Evolutionary conservation across 64 coral and sea anemone species (phyloP), one percentile per base, ranked within the genome.

Genomic region (Montipora efflorescens): DNA sequence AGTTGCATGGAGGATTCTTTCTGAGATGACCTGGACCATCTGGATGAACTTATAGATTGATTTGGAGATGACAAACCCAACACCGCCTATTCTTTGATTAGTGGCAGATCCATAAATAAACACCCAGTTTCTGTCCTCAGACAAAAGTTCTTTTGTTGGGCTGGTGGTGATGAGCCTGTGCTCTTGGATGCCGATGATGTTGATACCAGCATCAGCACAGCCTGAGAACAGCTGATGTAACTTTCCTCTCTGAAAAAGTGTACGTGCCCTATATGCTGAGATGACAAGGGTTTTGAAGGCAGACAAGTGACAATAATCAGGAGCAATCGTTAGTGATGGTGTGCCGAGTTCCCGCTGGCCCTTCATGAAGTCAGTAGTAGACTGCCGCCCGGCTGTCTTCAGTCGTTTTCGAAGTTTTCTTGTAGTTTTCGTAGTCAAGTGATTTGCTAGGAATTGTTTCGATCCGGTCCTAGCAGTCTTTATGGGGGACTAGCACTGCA

Each of bases 31-130:
- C 14, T 92, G 74, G 21, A 78, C 76, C 76, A 52, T 50, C 77
- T 68, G 57, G 36, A 90, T 79, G 53, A 4, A 25, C 16, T 12
- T 25, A 64, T 55, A 58, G 36, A 62, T 62, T 75, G 49, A 58
- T 80, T 90, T 90, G 22, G 88, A 68, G 20, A 90, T 90, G 11
- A 90, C 21, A 79, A 50, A 22, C 1, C 88, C 88, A 79, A 28
- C 28, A 28, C 28, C 28, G 1, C 28, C 28, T 28, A 28, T 28
- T 80, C 59, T 28, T 23, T 66, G 52, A 80, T 52, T 51, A 36
- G 23, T 36, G 69, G 11, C 23, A 36, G 76, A 75, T 48, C 36
- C 51, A 49, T 75, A 5, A 55, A 53, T 48, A 18, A 88, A 74
- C n/a, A 88, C 66, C 43, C 47, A 88, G 43, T 88, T 73, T 12